Base-by-base conservation (phyloP, 2,888 invertebrate species). In the Cristatella mucedo region DNA sequence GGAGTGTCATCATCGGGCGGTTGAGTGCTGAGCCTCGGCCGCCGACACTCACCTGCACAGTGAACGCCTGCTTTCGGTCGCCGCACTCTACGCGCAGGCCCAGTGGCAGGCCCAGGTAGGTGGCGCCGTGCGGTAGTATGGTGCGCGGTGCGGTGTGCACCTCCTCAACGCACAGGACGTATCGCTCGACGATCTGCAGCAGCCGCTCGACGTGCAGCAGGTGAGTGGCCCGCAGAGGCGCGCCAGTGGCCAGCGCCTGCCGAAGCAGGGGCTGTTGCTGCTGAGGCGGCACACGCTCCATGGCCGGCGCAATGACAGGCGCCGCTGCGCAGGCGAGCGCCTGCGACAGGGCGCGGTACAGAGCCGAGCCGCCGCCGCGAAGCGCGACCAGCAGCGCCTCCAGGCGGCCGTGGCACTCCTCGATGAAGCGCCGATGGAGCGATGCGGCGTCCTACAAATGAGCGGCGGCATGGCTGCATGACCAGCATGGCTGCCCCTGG, bases 81-180 rank as follows among this genome's bases (percentile, higher is more conserved):
- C 68, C 68, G 44, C 59, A 63, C 26, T 53, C 54, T 36, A 68
- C 51, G 37, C 53, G 52, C 34, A 69, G 46, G 22, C 55, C 54
- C 40, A 68, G 50, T 30, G 66, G 67, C 42, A 60, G 55, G 21
- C 69, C 69, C 40, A 63, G 61, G 52, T 67, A 70, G 21, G 68
- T 65, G 26, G 68, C 63, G 2, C 67, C 70, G 46, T 70, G 70
- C n/a, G 70, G 67, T 4, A 62, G 56, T 41, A 68, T 63, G 22
- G 62, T 60, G 19, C 70, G 56, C 2, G 60, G 56, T n/a, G 57
- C 56, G 13, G 54, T 49, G 47, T 65, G 63, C 29, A 52, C 50
- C 43, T 66, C 67, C 51, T 70, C 70, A 29, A 70, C 67, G 16
- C 56, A 56, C 29, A 62, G 52, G 21, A 69, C 56, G 50, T 70